Percentiles rank a stretch among this genome's conserved stretches.
phyloP scores from a whole-genome alignment of 1,140 invertebrate genomes.

The Tetramorium alpestre region DNA sequence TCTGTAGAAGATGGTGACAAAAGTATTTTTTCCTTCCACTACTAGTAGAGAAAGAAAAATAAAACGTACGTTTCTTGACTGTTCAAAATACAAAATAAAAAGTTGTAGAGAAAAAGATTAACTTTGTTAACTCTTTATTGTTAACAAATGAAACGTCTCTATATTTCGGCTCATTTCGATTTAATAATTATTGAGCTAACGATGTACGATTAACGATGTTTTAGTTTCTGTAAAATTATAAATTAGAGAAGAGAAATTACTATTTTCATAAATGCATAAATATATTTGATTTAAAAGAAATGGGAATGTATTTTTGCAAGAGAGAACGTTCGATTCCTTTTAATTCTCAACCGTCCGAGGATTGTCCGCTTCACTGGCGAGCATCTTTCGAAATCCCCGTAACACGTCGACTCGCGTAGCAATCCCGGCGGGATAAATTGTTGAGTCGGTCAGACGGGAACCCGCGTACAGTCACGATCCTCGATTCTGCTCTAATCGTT shows the following conservation, averaged over 20 bases:
- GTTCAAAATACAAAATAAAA: not conserved
- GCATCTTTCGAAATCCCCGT: not conserved
- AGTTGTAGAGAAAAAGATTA: not conserved
- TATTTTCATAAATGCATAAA: not conserved
- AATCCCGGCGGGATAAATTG: constrained; percentile 26
- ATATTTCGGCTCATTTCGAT: not conserved
- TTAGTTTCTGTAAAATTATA: not conserved
- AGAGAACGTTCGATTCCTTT: not conserved
- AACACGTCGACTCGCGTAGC: not conserved
- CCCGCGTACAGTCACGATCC: not conserved
- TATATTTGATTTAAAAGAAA: not conserved
- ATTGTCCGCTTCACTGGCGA: not conserved
- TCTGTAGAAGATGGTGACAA: constrained; percentile 43
- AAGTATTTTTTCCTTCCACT: not conserved
- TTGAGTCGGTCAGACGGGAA: not conserved
- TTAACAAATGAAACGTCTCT: not conserved
- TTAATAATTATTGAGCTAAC: not conserved
- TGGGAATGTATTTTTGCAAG: not conserved
- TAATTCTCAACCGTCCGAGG: not conserved
- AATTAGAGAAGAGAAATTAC: not conserved
- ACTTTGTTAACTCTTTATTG: not conserved
- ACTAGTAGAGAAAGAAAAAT: not conserved
- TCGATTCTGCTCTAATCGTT: constrained; percentile 57
- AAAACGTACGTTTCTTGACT: not conserved
- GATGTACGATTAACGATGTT: not conserved